Percentiles rank a stretch among this genome's conserved stretches.
These are phyloP conservation scores for Pelochelys cantorii DNA, from an alignment of 2,797 vertebrate genomes.

Conservation along the genomic window DNA sequence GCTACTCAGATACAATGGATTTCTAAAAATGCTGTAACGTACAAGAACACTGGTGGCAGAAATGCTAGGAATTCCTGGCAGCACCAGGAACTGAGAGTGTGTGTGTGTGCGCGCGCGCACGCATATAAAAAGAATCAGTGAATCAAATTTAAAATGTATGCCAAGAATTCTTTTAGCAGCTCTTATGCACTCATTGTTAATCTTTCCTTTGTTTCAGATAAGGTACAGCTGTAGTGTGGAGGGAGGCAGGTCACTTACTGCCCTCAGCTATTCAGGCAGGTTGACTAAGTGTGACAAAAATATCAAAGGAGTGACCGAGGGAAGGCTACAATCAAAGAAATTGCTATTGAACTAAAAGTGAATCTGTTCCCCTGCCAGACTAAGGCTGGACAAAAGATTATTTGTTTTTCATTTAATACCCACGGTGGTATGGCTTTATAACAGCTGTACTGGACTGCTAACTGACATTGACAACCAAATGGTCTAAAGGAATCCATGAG, in stretches of 20 bases:
- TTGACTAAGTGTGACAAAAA: constrained; percentile 34
- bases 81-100: constrained; percentile 2
- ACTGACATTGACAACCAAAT: constrained; percentile 58
- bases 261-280: not conserved
- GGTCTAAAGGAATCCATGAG: not conserved
- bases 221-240: not conserved
- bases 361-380: constrained; percentile 41
- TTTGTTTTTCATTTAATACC: constrained; percentile 63
- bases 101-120: too few relatives aligned
- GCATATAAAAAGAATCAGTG: not conserved
- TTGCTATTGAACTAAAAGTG: constrained; percentile 56
- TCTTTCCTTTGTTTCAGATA: constrained; percentile 25
- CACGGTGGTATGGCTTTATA: constrained; percentile 60
- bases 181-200: constrained; percentile 15
- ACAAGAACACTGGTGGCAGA: constrained; percentile 66
- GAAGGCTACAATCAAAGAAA: constrained; percentile 37
- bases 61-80: constrained; percentile 69
- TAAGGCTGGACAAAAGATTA: constrained; percentile 51
- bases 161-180: constrained; percentile 23
- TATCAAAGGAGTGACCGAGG: not conserved
- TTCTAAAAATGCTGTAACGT: constrained; percentile 72
- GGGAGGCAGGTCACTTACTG: not conserved
- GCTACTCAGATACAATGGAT: constrained; percentile 58
- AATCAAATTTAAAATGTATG: constrained; percentile 10
- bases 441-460: constrained; percentile 64